Evolutionary conservation across 2,888 invertebrate species (phyloP).

Genomic region (Temnothorax unifasciatus): DNA sequence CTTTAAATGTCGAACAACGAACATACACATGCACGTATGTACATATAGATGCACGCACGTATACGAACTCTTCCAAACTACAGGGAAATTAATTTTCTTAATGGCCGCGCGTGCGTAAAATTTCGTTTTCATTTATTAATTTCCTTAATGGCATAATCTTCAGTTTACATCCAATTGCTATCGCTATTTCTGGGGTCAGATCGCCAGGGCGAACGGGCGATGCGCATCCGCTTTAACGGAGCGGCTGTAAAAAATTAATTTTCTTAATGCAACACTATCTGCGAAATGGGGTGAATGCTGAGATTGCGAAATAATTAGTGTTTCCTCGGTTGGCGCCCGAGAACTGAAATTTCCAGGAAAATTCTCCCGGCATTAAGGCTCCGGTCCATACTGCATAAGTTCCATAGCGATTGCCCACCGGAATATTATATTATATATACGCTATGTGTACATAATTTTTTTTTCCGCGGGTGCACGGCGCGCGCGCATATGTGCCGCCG

Average conservation of each 20-base stretch:
- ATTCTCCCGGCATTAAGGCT: slow-evolving; percentile 38
- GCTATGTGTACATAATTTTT: not conserved
- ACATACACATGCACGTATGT: not conserved
- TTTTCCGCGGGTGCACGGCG: not conserved
- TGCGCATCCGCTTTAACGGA: slow-evolving; percentile 54
- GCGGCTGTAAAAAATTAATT: slow-evolving; percentile 71
- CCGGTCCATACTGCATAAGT: slow-evolving; percentile 21
- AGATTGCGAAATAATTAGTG: slow-evolving; percentile 75
- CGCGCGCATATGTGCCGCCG: slow-evolving; percentile 9
- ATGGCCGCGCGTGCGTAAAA: slow-evolving; percentile 73
- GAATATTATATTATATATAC: slow-evolving; percentile 42
- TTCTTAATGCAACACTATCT: slow-evolving; percentile 75
- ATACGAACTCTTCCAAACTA: slow-evolving; percentile 29
- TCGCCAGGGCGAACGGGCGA: slow-evolving; percentile 55
- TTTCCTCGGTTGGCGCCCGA: slow-evolving; percentile 52
- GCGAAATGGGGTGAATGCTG: slow-evolving; percentile 72
- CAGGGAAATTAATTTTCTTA: slow-evolving; percentile 83
- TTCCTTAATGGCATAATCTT: slow-evolving; percentile 73
- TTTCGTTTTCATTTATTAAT: slow-evolving; percentile 73
- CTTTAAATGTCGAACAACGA: not conserved
- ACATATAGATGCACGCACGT: not conserved
- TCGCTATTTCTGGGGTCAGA: slow-evolving; percentile 64
- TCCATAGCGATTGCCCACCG: slow-evolving; percentile 41
- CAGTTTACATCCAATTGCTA: slow-evolving; percentile 69
- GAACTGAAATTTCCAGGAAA: slow-evolving; percentile 44